Conservation (phyloP, 1,140 invertebrate species). For the Solen grandis region DNA sequence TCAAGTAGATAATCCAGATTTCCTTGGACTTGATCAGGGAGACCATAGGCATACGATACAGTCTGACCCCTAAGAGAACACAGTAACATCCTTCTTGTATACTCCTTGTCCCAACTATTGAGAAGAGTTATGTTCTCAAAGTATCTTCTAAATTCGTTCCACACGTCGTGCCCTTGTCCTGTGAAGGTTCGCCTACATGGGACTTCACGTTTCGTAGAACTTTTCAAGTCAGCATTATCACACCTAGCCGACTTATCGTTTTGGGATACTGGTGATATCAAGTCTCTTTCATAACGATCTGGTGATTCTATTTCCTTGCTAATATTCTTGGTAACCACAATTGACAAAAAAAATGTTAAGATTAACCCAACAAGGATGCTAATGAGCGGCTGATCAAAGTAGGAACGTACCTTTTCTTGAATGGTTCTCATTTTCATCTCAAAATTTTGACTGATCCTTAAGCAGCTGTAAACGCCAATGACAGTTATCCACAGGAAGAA, state of each 20-base stretch:
- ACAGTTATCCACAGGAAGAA: too few relatives aligned
- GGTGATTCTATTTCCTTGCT: too few relatives aligned
- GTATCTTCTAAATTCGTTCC: slow-evolving; percentile 51
- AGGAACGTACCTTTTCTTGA: too few relatives aligned
- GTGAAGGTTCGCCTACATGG: slow-evolving; percentile 44
- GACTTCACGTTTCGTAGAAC: slow-evolving; percentile 20
- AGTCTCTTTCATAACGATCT: background rate
- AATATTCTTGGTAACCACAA: too few relatives aligned
- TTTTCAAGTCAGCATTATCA: background rate
- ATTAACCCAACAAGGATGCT: background rate
- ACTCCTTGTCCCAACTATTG: slow-evolving; percentile 32
- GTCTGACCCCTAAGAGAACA: slow-evolving; percentile 53
- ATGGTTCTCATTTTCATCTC: too few relatives aligned
- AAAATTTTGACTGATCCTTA: too few relatives aligned
- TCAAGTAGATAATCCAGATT: background rate
- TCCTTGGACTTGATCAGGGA: slow-evolving; percentile 4
- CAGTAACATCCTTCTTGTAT: slow-evolving; percentile 33
- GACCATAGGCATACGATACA: slow-evolving; percentile 53
- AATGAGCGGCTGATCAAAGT: background rate
- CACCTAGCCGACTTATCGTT: background rate
- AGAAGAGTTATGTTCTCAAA: slow-evolving; percentile 48
- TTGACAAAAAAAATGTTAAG: background rate
- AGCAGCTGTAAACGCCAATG: too few relatives aligned
- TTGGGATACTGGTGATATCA: background rate
- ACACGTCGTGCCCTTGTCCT: slow-evolving; percentile 32